phyloP scores from a whole-genome alignment of 2,113 vertebrate species.

The Gopherus evgoodei region DNA sequence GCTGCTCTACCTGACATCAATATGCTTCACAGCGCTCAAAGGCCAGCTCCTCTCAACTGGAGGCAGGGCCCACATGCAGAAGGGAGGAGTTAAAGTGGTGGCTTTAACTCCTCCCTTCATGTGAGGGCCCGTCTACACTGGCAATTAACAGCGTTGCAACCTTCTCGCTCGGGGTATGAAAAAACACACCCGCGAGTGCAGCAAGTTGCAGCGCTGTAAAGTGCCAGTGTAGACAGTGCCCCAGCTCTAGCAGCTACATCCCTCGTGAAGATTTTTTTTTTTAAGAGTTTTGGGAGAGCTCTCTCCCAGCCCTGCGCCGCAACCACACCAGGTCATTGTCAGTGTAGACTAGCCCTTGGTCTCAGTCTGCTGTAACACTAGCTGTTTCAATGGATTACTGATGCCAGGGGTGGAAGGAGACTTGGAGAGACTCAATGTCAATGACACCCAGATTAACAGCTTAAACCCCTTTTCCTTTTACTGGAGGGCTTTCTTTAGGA shows the following conservation, averaged over 20 bases:
- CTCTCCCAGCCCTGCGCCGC: too few relatives aligned
- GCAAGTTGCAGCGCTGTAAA: too few relatives aligned
- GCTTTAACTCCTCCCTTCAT: background rate
- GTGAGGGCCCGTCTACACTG: background rate
- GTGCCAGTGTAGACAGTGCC: too few relatives aligned
- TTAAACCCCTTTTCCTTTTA: background rate
- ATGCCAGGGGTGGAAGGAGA: background rate
- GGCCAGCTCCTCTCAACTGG: background rate
- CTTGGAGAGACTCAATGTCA: background rate
- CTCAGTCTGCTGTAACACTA: background rate
- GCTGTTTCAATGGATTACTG: background rate
- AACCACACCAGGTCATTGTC: too few relatives aligned
- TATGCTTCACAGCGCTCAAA: background rate
- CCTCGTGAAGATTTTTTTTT: too few relatives aligned
- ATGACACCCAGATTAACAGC: background rate
- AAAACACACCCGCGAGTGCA: too few relatives aligned
- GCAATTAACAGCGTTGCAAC: too few relatives aligned
- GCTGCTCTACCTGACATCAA: background rate
- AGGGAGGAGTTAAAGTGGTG: constrained; percentile 38
- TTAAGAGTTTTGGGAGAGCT: too few relatives aligned
- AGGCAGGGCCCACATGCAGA: background rate
- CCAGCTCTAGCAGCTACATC: too few relatives aligned
- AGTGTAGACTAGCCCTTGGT: too few relatives aligned
- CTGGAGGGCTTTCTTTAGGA: background rate
- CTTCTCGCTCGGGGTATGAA: too few relatives aligned